A percentile compares a stretch with the other conserved stretches of the same genome.
These are phyloP conservation scores for Fragum whitleyi DNA, from an alignment of 2,888 invertebrate species.

Conservation along the genomic window DNA sequence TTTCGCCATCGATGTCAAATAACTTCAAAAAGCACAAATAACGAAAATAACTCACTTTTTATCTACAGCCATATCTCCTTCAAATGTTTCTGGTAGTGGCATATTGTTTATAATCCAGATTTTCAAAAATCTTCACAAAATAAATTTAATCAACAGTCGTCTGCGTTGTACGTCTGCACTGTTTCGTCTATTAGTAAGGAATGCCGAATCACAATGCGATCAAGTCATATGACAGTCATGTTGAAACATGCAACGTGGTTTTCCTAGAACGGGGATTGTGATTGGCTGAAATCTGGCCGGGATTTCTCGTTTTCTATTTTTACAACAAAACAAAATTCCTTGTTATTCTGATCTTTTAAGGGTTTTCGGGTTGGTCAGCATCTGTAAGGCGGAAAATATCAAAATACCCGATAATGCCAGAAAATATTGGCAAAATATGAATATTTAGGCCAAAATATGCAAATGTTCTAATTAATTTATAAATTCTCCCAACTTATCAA, in stretches of 20 bases:
- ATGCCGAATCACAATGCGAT: background rate
- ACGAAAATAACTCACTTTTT: conserved; percentile 52
- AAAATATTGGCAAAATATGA: too few relatives aligned
- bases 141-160: background rate
- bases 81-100: conserved; percentile 60
- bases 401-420: too few relatives aligned
- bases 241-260: conserved; percentile 31
- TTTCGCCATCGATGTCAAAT: background rate
- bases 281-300: conserved; percentile 45
- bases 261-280: conserved; percentile 47
- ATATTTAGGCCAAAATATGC: background rate
- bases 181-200: conserved; percentile 13
- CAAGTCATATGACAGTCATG: conserved; percentile 30
- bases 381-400: too few relatives aligned
- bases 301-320: conserved; percentile 3
- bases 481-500: conserved; percentile 37
- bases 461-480: background rate
- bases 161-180: conserved; percentile 19
- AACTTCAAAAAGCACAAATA: conserved; percentile 14
- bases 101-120: conserved; percentile 46
- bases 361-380: too few relatives aligned
- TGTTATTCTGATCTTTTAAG: background rate
- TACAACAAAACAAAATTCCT: background rate
- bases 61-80: conserved; percentile 45
- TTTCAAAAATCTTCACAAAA: conserved; percentile 17